These are phyloP conservation scores for Stichopus horrens DNA, from an alignment of 53 echinoderm and acorn worm species.

Conservation along the genomic window DNA sequence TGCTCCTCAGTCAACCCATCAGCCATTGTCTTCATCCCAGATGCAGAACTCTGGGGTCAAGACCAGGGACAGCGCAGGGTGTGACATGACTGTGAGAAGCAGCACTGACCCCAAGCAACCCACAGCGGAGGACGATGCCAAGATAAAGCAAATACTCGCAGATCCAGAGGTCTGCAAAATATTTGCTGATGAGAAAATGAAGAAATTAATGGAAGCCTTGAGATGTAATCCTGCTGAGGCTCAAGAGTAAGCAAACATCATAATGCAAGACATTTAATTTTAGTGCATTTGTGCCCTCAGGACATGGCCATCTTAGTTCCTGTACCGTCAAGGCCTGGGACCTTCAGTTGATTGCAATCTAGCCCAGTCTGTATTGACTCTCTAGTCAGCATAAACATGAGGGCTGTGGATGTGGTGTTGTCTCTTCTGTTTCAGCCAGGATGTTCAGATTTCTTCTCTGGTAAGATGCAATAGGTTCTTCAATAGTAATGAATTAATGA, in stretches of 20 bases:
- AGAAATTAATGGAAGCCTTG: slow-evolving; percentile 66
- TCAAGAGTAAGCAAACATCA: slow-evolving; percentile 63
- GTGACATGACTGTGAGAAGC: slow-evolving; percentile 69
- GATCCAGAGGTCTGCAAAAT: slow-evolving; percentile 74
- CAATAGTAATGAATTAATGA: no score
- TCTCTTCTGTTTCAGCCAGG: no score
- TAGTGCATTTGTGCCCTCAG: no score
- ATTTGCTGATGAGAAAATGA: slow-evolving; percentile 62
- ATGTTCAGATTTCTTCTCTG: no score
- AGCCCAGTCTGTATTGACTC: no score
- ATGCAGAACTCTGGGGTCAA: slow-evolving; percentile 30
- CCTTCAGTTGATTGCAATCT: no score
- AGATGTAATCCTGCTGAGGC: slow-evolving; percentile 71
- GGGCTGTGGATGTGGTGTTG: no score
- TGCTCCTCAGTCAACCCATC: slow-evolving; percentile 20
- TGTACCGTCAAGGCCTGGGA: no score
- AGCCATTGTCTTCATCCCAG: slow-evolving; percentile 7
- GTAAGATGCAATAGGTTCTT: no score
- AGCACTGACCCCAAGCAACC: slow-evolving; percentile 81
- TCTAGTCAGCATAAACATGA: no score
- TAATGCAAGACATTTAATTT: no score
- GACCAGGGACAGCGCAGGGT: slow-evolving; percentile 36
- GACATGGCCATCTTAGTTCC: no score
- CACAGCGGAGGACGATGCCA: slow-evolving; percentile 74
- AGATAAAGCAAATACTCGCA: slow-evolving; percentile 79